A percentile compares a stretch with the other conserved stretches of the same genome.
Conservation (phyloP, 2,888 invertebrate genomes). For the Melanostoma scalare region DNA sequence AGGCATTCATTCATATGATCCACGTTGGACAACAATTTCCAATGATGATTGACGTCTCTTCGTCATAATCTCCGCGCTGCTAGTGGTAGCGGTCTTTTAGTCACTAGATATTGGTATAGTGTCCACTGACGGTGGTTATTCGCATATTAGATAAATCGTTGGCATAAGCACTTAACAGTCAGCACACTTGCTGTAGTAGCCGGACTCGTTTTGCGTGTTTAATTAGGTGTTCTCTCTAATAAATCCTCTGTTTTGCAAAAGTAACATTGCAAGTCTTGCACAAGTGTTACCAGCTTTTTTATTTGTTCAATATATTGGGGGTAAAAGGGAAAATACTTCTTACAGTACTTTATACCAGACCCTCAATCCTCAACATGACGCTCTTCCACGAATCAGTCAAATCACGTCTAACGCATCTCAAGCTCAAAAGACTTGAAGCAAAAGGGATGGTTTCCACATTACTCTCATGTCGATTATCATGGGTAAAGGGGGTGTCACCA, state of each 20-base stretch:
- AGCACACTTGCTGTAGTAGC: neutral
- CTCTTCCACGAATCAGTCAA: no score
- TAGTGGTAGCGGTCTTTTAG: constrained; percentile 35
- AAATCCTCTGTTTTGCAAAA: neutral
- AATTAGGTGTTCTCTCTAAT: constrained; percentile 56
- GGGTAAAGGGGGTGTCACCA: no score
- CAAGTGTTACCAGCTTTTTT: constrained; percentile 9
- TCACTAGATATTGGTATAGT: constrained; percentile 39
- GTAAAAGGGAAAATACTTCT: no score
- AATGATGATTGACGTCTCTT: constrained; percentile 51
- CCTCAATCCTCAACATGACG: no score
- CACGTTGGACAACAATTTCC: constrained; percentile 32
- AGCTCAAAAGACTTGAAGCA: no score
- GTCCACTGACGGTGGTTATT: constrained; percentile 20
- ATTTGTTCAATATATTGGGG: no score
- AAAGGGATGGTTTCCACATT: no score
- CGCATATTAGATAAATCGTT: constrained; percentile 5
- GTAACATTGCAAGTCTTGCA: neutral
- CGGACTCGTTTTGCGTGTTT: constrained; percentile 58
- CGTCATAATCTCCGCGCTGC: constrained; percentile 43
- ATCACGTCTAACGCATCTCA: no score
- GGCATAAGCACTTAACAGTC: neutral
- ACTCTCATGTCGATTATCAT: no score
- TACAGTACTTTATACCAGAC: no score
- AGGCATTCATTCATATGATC: constrained; percentile 43